Conservation (phyloP, 2,888 invertebrate species). For the Euplagia quadripunctaria region DNA sequence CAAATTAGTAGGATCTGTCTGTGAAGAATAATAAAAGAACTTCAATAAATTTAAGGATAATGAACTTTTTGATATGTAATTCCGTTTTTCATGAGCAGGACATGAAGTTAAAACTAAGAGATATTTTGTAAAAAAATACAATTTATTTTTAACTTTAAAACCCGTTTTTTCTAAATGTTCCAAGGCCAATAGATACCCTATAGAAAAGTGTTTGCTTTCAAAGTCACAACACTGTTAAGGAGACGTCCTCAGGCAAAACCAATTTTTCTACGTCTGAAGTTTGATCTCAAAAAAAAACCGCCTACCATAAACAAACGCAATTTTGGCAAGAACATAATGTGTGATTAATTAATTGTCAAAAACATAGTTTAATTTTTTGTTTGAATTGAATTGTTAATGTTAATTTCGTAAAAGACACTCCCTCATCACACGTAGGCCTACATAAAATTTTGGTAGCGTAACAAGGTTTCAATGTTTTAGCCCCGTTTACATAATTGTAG, state of each 20-base stretch:
- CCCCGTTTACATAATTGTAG: too few relatives aligned
- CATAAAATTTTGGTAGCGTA: too few relatives aligned
- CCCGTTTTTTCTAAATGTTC: neutral
- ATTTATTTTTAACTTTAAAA: neutral
- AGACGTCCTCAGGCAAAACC: neutral
- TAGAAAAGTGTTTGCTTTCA: neutral
- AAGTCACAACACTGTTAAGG: neutral
- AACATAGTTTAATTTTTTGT: too few relatives aligned
- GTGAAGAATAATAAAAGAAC: neutral
- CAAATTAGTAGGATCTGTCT: too few relatives aligned
- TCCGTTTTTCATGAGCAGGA: neutral
- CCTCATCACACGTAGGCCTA: constrained; percentile 1
- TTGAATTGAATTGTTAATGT: too few relatives aligned
- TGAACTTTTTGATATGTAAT: neutral
- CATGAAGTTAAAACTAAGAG: neutral
- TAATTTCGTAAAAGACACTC: neutral
- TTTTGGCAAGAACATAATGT: neutral
- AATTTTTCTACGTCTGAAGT: too few relatives aligned
- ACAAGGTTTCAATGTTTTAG: too few relatives aligned
- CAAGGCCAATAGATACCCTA: neutral
- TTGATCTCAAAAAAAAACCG: neutral
- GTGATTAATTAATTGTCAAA: too few relatives aligned
- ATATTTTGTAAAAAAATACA: neutral
- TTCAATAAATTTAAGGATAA: neutral
- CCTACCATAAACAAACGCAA: neutral